Conservation (phyloP, 1,140 invertebrate species). For the Drosophila nasuta region DNA sequence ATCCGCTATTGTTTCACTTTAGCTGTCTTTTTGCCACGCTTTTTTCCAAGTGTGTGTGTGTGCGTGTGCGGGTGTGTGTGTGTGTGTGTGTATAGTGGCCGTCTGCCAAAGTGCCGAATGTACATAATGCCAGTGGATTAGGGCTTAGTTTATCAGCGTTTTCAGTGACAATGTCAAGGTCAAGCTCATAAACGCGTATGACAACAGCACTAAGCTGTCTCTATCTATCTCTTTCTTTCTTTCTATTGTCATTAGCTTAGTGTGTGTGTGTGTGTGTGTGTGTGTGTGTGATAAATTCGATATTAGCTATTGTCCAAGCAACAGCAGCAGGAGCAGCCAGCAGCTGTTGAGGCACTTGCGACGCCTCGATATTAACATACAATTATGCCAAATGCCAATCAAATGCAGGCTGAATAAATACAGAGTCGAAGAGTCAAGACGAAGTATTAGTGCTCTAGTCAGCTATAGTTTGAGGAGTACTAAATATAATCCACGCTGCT, state of each 20-base stretch:
- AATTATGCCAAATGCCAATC: constrained; percentile 76
- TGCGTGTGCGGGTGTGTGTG: background rate
- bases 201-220: constrained; percentile 63
- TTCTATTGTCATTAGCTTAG: constrained; percentile 38
- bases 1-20: constrained; percentile 40
- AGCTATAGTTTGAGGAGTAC: background rate
- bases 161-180: constrained; percentile 79
- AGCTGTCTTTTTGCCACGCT: constrained; percentile 16
- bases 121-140: constrained; percentile 82
- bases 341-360: constrained; percentile 73
- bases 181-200: constrained; percentile 79
- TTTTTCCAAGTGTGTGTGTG: background rate
- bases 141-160: constrained; percentile 79
- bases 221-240: constrained; percentile 14
- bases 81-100: constrained; percentile 59
- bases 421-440: background rate
- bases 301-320: constrained; percentile 45
- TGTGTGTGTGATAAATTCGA: constrained; percentile 57
- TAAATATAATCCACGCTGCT: background rate
- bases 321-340: constrained; percentile 29
- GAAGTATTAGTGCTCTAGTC: background rate
- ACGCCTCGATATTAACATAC: constrained; percentile 75
- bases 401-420: constrained; percentile 59
- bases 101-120: constrained; percentile 67
- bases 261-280: constrained; percentile 21